phyloP scores from a whole-genome alignment of 2,797 vertebrate genomes.

The Rhynchotus rufescens region DNA sequence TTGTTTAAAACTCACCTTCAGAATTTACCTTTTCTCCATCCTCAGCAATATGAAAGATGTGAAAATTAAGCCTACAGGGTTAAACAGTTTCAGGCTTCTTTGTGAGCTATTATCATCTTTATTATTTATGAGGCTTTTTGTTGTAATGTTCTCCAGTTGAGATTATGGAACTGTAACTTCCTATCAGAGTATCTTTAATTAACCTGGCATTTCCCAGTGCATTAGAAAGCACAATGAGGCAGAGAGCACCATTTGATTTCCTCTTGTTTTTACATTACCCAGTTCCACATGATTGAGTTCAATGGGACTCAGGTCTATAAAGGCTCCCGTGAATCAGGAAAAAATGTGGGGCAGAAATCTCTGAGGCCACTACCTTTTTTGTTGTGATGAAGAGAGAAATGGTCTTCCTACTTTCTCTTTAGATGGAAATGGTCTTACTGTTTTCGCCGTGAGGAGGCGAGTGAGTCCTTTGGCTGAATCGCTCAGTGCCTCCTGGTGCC shows the following conservation, averaged over 20 bases:
- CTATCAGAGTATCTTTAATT: slow-evolving; percentile 60
- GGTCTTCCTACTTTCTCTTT: neutral
- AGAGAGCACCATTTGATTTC: neutral
- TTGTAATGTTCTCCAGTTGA: slow-evolving; percentile 11
- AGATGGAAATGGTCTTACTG: neutral
- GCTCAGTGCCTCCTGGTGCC: neutral
- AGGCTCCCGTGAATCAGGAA: neutral
- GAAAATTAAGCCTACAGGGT: slow-evolving; percentile 27
- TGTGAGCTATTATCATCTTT: slow-evolving; percentile 39
- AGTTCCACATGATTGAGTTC: neutral
- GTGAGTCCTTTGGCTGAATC: neutral
- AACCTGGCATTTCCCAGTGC: neutral
- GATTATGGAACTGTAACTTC: slow-evolving; percentile 42
- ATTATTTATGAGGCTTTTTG: slow-evolving; percentile 39
- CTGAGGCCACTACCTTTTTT: neutral
- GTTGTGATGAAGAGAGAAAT: neutral
- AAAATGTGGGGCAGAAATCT: neutral
- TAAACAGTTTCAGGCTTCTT: slow-evolving; percentile 22
- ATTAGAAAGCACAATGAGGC: fast-evolving
- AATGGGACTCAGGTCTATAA: neutral
- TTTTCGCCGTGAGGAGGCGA: neutral
- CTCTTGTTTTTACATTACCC: neutral
- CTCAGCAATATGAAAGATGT: neutral
- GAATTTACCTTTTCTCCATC: neutral
- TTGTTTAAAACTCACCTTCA: neutral